Conservation (phyloP, 2,113 vertebrate species). For the Tringa solitaria region DNA sequence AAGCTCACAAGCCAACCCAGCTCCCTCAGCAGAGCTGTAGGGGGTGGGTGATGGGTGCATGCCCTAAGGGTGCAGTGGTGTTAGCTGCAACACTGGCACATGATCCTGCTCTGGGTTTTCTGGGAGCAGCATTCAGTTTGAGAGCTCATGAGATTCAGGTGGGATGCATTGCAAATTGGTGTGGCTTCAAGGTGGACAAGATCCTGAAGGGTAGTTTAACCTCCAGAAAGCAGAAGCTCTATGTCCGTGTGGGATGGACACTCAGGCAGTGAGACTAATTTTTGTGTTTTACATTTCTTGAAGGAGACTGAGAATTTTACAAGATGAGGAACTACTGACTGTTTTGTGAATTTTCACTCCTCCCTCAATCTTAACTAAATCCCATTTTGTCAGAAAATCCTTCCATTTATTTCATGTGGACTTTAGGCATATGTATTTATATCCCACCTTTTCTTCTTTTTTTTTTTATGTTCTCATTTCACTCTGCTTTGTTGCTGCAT, state of each 20-base stretch:
- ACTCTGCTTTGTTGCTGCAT: neutral
- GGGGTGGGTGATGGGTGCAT: accelerated
- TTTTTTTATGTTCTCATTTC: neutral
- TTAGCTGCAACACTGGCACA: accelerated
- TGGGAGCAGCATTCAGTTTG: neutral
- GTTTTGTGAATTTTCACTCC: neutral
- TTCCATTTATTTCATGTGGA: neutral
- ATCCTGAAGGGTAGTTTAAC: neutral
- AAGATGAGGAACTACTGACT: neutral
- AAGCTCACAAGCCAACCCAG: neutral
- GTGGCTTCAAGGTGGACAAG: neutral
- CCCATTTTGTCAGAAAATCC: neutral
- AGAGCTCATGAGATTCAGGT: neutral
- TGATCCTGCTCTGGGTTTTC: neutral
- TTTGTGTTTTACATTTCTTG: neutral
- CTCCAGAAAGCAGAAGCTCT: neutral
- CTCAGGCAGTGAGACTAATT: neutral
- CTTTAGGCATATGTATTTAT: neutral
- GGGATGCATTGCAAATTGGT: accelerated
- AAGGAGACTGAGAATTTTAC: neutral
- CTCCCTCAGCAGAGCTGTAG: accelerated
- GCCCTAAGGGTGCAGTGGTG: accelerated
- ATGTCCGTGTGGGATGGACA: accelerated
- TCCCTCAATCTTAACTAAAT: neutral
- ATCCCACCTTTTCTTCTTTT: neutral